Evolutionary conservation across 2,797 vertebrate genomes (phyloP), one percentile per base, ranked within the genome.

Genomic region (Garrulus glandarius): DNA sequence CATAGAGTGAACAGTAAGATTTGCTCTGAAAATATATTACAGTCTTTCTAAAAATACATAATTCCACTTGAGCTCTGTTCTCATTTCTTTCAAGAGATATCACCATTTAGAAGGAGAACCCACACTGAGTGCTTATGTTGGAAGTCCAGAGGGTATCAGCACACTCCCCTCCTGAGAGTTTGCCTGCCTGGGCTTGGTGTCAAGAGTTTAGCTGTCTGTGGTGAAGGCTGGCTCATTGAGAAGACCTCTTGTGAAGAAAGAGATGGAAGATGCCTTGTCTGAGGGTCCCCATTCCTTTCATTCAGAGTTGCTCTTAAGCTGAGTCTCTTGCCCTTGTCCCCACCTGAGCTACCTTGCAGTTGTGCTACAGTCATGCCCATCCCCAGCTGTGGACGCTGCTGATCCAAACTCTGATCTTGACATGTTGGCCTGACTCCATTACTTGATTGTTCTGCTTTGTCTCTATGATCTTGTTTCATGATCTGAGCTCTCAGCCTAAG

Each of bases 321-420:
- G 56, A 61, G 34, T 10, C 43, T 84, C 56, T 89, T 80, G 17
- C 14, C 32, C 13, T 30, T 53, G 21, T 59, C 27, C 16, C 9
- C 17, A 34, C 9, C 7, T 61, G 39, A 77, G 4, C 19, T 57
- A 16, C 13, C 30, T 36, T 78, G 47, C 18, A 49, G 17, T 34
- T 80, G 24, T 91, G 34, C 37, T 20, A 27, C 21, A 65, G 32
- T 56, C 15, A 4, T 70, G n/a, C 13, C 39, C 15, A 34, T 46
- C 30, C 21, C 41, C 3, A 4, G 5, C 36, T 44, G 23, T 32
- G 30, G 26, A 52, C 0, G 0, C 21, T 59, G 13, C 32, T 59
- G 39, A 36, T 71, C 52, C 87, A 53, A 22, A 53, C 30, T 34
- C 44, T 47, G 46, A 21, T 65, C 32, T n/a, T 41, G 13, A 15